Evolutionary conservation across 2,888 invertebrate genomes (phyloP), one percentile per base, ranked within the genome.

Genomic region (Corbicula japonica): DNA sequence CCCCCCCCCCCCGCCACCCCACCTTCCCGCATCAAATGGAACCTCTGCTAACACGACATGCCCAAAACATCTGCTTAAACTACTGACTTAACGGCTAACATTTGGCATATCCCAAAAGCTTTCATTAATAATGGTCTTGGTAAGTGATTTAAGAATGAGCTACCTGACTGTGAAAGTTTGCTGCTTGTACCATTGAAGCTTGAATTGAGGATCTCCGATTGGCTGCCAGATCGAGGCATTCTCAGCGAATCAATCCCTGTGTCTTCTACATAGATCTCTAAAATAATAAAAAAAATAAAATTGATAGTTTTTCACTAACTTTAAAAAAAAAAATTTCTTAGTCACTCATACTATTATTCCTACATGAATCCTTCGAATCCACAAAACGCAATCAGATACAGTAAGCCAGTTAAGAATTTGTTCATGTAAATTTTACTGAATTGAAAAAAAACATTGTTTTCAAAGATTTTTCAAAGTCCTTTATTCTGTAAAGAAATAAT

Each of bases 201-300:
- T 8, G 54, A 48, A 44, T 74, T 70, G 28, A 79, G 38, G 8
- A 41, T 50, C n/a, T 79, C 79, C n/a, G 70, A 60, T 21, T 74
- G 63, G 54, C 74, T 79, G n/a, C 79, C 79, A 23, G 74, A 74
- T 28, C 79, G 23, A 3, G 74, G 79, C 79, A 79, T 74, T 41
- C 65, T 72, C 65, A 54, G 50, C 50, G 38, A 38, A 32, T 66
- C 60, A 26, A 28, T 48, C 26, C 66, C 71, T 61, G 52, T 71
- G 26, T 76, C 76, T 34, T 76, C 71, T 26, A 71, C 76, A 76
- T 66, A 71, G 26, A 76, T 76, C 38, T 58, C 76, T 76, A 66
- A 26, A 76, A 76, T 23, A 68, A 50, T 21, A 28, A 65, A 12
- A 30, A 46, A 61, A n/a, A n/a, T n/a, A n/a, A n/a, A n/a, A n/a